phyloP scores from a whole-genome alignment of 2,113 vertebrate genomes.

The Xenus cinereus region DNA sequence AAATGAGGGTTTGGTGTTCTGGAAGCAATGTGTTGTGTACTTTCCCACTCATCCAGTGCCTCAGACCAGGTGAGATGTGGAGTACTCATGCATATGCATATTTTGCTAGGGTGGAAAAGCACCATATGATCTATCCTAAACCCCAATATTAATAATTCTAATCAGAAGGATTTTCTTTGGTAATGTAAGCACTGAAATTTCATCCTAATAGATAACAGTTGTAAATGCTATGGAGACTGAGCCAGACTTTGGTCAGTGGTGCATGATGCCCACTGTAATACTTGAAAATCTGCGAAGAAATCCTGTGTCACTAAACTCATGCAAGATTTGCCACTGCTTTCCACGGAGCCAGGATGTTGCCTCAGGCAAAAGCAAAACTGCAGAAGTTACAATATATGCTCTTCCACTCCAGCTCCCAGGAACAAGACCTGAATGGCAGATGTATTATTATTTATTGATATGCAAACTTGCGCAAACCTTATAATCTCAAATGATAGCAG shows the following conservation, averaged over 20 bases:
- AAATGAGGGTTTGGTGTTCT: not conserved
- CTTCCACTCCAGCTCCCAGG: constrained; percentile 40
- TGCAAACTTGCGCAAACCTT: not conserved
- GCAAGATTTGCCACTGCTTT: not conserved
- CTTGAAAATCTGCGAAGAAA: not conserved
- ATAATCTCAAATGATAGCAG: constrained; percentile 14
- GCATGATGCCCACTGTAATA: not conserved
- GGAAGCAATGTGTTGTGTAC: not conserved
- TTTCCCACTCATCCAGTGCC: not conserved
- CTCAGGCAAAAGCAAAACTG: constrained; percentile 56
- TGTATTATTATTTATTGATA: constrained; percentile 62
- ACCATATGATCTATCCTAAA: rapidly evolving
- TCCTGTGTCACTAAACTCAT: not conserved
- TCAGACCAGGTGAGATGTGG: not conserved
- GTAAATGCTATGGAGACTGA: not conserved
- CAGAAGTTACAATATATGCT: constrained; percentile 46
- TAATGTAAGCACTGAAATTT: not conserved
- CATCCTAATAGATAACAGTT: not conserved
- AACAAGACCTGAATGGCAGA: constrained; percentile 45
- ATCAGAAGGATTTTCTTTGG: not conserved
- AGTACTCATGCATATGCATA: rapidly evolving
- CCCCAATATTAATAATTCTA: not conserved
- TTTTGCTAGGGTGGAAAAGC: not conserved
- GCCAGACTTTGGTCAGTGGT: not conserved
- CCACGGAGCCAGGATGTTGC: not conserved